These are phyloP conservation scores for Papilio dardanus DNA, from an alignment of 1,140 invertebrate genomes.

Conservation along the genomic window DNA sequence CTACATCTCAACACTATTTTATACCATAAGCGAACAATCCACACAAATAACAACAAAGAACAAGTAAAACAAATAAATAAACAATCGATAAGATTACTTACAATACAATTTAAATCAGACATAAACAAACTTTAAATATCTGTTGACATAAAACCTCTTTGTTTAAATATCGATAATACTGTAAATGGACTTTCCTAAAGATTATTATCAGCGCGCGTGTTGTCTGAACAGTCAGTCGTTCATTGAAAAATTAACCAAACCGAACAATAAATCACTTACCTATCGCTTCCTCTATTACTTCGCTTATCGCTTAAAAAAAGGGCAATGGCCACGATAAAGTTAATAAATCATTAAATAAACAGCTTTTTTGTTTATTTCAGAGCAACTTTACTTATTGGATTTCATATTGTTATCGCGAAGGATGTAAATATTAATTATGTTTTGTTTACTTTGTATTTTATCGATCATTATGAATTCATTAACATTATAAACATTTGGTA, in stretches of 20 bases:
- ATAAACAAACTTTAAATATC: conserved; percentile 47
- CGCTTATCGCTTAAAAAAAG: conserved; percentile 64
- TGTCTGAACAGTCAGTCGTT: conserved; percentile 56
- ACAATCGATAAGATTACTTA: not conserved
- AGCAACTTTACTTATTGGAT: conserved; percentile 21
- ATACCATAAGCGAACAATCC: not conserved
- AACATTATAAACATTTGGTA: not conserved
- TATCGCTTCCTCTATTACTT: conserved; percentile 67
- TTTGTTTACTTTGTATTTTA: not conserved
- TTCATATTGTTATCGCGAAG: conserved; percentile 16
- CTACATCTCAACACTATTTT: not conserved
- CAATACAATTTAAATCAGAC: conserved; percentile 41
- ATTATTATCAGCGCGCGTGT: conserved; percentile 47
- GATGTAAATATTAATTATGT: conserved; percentile 3
- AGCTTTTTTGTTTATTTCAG: conserved; percentile 54
- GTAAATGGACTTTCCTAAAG: conserved; percentile 45
- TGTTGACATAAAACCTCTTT: conserved; percentile 45
- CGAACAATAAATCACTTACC: conserved; percentile 61
- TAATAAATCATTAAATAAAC: conserved; percentile 69
- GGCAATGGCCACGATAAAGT: conserved; percentile 61
- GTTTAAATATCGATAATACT: conserved; percentile 47
- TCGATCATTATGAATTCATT: not conserved
- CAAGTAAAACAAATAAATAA: not conserved
- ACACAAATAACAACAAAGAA: not conserved
- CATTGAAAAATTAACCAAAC: conserved; percentile 69